Conservation (phyloP, 2,888 invertebrate genomes). For the Halocaridina rubra region DNA sequence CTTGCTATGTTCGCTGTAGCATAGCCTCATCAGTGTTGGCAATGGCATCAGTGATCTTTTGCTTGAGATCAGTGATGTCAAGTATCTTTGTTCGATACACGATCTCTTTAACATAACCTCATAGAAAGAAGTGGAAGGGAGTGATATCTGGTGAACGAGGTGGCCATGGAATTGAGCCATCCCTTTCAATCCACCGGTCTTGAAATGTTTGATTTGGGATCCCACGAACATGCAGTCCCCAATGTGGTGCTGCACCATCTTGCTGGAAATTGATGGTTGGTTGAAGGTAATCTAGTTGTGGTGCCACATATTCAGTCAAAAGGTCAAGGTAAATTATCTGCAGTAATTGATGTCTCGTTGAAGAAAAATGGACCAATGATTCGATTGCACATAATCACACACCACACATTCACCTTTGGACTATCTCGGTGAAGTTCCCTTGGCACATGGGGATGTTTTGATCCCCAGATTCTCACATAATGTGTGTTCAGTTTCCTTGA, state of each 20-base stretch:
- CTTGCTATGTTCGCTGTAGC: too few species aligned
- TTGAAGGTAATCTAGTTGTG: too few species aligned
- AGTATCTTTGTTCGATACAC: too few species aligned
- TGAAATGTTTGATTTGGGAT: neutral
- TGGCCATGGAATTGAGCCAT: too few species aligned
- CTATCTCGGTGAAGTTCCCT: too few species aligned
- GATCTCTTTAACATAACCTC: neutral
- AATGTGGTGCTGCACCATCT: neutral
- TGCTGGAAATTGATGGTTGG: too few species aligned
- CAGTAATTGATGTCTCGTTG: neutral
- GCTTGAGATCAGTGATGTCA: neutral
- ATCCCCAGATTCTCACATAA: neutral
- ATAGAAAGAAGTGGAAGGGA: neutral
- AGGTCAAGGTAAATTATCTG: too few species aligned
- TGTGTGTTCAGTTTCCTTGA: too few species aligned
- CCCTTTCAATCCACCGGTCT: neutral
- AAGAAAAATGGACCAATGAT: neutral
- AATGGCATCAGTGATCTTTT: neutral
- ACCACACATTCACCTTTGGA: neutral
- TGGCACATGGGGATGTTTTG: neutral
- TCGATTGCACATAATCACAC: neutral
- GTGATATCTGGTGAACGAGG: neutral
- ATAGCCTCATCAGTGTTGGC: neutral
- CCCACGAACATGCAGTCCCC: neutral
- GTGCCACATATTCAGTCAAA: too few species aligned